Evolutionary conservation across 2,888 invertebrate species (phyloP).

Genomic region (Lydus trimaculatus): DNA sequence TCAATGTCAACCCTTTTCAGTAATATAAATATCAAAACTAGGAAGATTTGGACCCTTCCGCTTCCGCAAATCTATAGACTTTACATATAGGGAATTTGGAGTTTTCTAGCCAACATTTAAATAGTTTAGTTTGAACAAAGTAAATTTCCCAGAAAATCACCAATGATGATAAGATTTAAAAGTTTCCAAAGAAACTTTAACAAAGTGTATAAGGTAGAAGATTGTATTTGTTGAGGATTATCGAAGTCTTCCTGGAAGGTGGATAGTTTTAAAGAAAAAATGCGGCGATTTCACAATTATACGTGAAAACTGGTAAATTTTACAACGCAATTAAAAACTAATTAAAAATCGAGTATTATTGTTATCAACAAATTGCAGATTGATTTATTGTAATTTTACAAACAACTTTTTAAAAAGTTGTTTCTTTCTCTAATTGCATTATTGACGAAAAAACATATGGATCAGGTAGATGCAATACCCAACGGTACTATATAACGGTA

Average conservation of each 20-base stretch:
- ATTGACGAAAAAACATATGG: slow-evolving; percentile 15
- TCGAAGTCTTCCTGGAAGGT: background rate
- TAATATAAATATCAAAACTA: slow-evolving; percentile 45
- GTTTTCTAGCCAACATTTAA: background rate
- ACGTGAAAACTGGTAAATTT: background rate
- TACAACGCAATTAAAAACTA: background rate
- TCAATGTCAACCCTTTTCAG: slow-evolving; percentile 28
- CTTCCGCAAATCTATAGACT: slow-evolving; percentile 58
- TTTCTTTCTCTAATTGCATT: slow-evolving; percentile 2
- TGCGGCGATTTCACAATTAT: background rate
- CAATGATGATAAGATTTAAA: no score
- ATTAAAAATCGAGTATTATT: background rate
- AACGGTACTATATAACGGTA: background rate
- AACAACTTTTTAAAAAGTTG: slow-evolving; percentile 10
- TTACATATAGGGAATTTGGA: slow-evolving; percentile 35
- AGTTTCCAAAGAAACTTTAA: no score
- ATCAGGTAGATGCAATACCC: slow-evolving; percentile 8
- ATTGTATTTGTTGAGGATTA: background rate
- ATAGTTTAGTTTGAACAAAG: background rate
- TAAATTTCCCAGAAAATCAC: no score
- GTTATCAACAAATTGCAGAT: background rate
- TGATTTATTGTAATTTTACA: background rate
- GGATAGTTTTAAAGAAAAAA: background rate
- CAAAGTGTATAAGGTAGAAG: no score
- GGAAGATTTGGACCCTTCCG: slow-evolving; percentile 54